Conservation (phyloP, 2,113 vertebrate species). For the Furnarius figulus region DNA sequence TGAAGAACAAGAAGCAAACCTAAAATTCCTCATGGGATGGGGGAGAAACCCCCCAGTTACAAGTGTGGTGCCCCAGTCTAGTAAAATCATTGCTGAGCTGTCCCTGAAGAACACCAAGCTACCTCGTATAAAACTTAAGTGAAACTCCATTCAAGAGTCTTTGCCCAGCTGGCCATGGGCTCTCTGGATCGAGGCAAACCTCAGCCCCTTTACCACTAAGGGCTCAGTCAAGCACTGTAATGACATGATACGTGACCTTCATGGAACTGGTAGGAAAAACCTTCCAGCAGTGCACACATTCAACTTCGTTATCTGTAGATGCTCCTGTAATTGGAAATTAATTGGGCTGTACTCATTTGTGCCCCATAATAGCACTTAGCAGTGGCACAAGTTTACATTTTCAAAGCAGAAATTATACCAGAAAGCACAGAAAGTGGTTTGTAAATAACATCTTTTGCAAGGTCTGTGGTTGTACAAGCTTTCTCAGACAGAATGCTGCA, state of each 20-base stretch:
- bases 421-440: neutral
- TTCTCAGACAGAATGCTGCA: neutral
- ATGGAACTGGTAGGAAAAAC: neutral
- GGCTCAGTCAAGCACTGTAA: neutral
- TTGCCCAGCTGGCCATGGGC: neutral
- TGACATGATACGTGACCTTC: rapidly evolving
- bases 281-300: neutral
- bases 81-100: neutral
- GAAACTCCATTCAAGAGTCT: neutral
- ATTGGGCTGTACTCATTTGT: neutral
- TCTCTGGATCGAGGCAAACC: neutral
- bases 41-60: neutral
- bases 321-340: neutral
- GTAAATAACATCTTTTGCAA: neutral
- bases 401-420: neutral
- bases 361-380: neutral
- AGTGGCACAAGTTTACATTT: neutral
- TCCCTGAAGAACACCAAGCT: neutral
- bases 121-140: neutral
- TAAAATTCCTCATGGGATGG: neutral
- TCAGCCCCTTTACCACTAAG: neutral
- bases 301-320: neutral
- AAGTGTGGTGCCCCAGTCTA: neutral
- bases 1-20: neutral
- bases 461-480: neutral